Base-by-base conservation (phyloP, 2,113 vertebrate species). In the Megaceryle torquata region DNA sequence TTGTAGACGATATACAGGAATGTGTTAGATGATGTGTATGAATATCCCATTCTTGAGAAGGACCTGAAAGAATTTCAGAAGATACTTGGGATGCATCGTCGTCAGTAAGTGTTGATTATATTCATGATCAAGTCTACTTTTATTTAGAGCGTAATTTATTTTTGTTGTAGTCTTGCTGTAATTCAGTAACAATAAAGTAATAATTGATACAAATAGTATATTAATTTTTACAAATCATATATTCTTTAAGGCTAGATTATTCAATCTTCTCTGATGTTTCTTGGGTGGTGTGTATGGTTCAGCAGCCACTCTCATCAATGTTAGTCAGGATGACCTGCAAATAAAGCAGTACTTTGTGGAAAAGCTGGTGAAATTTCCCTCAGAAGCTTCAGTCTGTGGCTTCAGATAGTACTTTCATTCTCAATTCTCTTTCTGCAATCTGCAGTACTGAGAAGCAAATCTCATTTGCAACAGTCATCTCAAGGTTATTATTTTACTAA, bases 21-120 rank as follows among this genome's bases (percentile, higher is more conserved):
- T 41, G 98, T 99, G 60, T 95, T 99, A 91, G 99, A 99, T 97
- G 99, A 99, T 93, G 98, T 99, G 35, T 99, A 98, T 79, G 99
- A 99, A 89, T 99, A 99, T 89, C 99, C 99, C 0, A 63, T 98
- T 65, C 98, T 99, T 89, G 99, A 99, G 96, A 99, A 98, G 67
- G 99, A 99, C 29, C 90, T 99, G 89, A 98, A 98, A 96, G 99
- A 99, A 92, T 98, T 99, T 93, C 99, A 99, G 93, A 99, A 98
- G 96, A 98, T 99, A 85, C 98, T 99, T 76, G 98, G 98, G 65
- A 98, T 99, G 98, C 99, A 99, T 91, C 99, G 98, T 86, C 98
- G 99, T 82, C 98, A 99, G 99, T 99, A 97, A 98, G 99, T 98
- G 54, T 63, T 88, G 65, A 60, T 92, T 81, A 1, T 64, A 9